Evolutionary conservation across 2,888 invertebrate genomes (phyloP), one percentile per base, ranked within the genome.

Genomic region (Eugnorisma glareosa): DNA sequence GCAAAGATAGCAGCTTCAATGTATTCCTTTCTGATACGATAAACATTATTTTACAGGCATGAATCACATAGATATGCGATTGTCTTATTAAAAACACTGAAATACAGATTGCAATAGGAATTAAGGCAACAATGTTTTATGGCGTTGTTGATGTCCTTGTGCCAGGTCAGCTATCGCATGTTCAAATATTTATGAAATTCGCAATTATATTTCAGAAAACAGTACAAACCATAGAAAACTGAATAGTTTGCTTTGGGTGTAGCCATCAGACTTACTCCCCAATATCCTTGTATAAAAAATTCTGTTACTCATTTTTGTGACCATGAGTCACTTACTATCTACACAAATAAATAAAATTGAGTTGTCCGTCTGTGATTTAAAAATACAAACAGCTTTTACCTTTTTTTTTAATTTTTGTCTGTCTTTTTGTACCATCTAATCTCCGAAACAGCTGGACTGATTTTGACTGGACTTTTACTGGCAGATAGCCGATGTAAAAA

Each of bases 111-210:
- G 28, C 59, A 67, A 77, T 24, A 31, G 24, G 15, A 48, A 73
- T 57, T n/a, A n/a, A 48, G 57, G 67, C n/a, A 64, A 54, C 4
- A 77, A 64, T 15, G 35, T 71, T 57, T 24, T 24, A 59, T 54
- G 40, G 35, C 57, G 40, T 63, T 69, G 35, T 77, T 64, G 59
- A 43, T 51, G 43, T 67, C 35, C 63, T 75, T 75, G 59, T 40
- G 35, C 51, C n/a, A 63, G 40, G 45, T 18, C 13, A 68, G 57
- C 59, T 31, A 69, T 28, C 10, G 67, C 75, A 37, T 35, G 37
- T 63, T 54, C 31, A 70, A 76, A 77, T 73, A 67, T 77, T 68
- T 64, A 82, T 37, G 11, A 78, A 57, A 78, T 68, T 85, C 85
- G 82, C 85, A 66, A 59, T 63, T 57, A 10, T 63, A 74, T 15